These are phyloP conservation scores for Metalampra italica DNA, from an alignment of 2,888 invertebrate species.

Conservation along the genomic window DNA sequence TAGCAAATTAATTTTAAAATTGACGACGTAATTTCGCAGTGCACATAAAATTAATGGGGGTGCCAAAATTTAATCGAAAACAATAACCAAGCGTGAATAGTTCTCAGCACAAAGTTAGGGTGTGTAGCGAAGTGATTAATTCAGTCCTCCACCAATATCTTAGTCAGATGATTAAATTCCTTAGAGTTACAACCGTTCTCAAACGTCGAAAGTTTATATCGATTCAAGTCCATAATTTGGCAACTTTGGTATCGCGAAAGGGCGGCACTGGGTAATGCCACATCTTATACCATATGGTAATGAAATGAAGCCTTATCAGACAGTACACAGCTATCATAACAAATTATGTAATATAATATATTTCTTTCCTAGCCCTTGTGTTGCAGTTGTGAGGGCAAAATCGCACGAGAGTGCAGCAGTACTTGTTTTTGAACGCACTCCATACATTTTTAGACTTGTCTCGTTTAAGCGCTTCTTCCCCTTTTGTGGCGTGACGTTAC, in stretches of 20 bases:
- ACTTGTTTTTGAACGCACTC: too few relatives aligned
- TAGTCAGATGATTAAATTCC: constrained; percentile 69
- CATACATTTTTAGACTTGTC: too few relatives aligned
- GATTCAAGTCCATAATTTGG: constrained; percentile 57
- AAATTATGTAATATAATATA: too few relatives aligned
- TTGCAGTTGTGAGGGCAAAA: too few relatives aligned
- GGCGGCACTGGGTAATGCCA: not conserved
- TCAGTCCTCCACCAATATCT: constrained; percentile 56
- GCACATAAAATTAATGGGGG: not conserved
- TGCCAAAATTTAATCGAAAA: constrained; percentile 1
- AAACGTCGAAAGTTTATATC: constrained; percentile 59
- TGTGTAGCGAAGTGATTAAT: constrained; percentile 41
- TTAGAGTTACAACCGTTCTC: constrained; percentile 40
- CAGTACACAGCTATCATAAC: too few relatives aligned
- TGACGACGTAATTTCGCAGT: not conserved
- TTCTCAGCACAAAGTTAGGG: not conserved
- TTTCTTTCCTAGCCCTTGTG: too few relatives aligned
- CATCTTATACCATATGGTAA: not conserved
- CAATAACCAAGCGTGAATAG: constrained; percentile 3
- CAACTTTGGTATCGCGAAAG: constrained; percentile 20
- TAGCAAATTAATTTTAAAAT: too few relatives aligned
- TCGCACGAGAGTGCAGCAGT: too few relatives aligned
- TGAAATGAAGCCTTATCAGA: too few relatives aligned
- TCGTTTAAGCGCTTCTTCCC: too few relatives aligned
- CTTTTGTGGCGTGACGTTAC: too few relatives aligned